Percentiles rank a stretch among this genome's conserved stretches.
Evolutionary conservation across 2,113 vertebrate genomes (phyloP).

Genomic region (Hylia prasina): DNA sequence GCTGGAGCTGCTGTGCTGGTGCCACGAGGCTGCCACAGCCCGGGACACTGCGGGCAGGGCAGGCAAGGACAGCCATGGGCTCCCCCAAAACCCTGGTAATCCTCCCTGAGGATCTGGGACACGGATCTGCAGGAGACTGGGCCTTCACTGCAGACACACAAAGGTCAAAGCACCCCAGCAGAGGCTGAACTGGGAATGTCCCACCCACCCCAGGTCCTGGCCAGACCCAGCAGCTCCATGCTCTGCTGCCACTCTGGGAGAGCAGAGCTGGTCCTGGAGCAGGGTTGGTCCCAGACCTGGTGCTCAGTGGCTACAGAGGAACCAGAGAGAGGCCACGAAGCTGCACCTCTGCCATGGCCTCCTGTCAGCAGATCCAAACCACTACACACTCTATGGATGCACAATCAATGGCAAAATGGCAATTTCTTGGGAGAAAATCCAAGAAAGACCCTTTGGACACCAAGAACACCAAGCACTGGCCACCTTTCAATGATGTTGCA

Average conservation of each 20-base stretch:
- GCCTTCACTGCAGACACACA: not conserved
- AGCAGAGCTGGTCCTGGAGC: not conserved
- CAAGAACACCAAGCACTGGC: not conserved
- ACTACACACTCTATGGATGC: fast-evolving
- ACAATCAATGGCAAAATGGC: not conserved
- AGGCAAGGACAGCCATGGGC: not conserved
- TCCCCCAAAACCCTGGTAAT: not conserved
- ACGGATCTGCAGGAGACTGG: no score
- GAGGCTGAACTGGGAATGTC: not conserved
- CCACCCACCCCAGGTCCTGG: fast-evolving
- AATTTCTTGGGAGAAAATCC: not conserved
- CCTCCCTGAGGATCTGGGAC: not conserved
- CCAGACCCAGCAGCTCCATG: not conserved
- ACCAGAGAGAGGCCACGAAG: not conserved
- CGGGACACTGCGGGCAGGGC: fast-evolving
- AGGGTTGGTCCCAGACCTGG: fast-evolving
- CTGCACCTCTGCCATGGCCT: not conserved
- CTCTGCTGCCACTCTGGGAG: not conserved
- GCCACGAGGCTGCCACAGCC: not conserved
- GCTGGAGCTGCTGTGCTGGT: not conserved
- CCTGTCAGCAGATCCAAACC: not conserved
- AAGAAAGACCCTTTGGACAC: not conserved
- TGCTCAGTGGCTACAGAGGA: not conserved
- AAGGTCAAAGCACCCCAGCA: not conserved
- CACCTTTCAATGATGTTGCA: not conserved